Base-by-base conservation (phyloP, 2,797 vertebrate species). In the Sebastiscus tertius region DNA sequence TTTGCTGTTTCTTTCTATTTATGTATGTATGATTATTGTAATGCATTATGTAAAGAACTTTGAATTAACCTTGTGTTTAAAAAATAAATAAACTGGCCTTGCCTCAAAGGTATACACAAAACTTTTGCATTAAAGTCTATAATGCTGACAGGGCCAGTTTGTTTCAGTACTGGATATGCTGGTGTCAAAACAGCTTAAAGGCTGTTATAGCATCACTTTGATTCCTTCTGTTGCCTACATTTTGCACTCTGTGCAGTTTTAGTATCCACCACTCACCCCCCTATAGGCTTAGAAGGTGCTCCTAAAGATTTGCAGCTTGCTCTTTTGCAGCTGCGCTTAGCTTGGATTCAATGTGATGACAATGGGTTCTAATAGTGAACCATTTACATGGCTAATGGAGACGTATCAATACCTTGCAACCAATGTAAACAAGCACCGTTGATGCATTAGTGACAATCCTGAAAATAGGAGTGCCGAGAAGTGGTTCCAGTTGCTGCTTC, bases 151-250 rank as follows among this genome's bases (percentile, higher is more conserved):
- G 71, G 10, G n/a, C 14, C 42, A 14, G 13, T 63, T 63, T 49
- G 39, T 55, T 61, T 74, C 49, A 64, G 22, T 36, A 9, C 31
- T 39, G 16, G 31, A 31, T 36, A 6, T 26, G 70, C 29, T 34
- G 42, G 42, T 63, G 49, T 73, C 59, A 63, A 24, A 73, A 73
- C 42, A 36, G 60, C 71, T 73, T 42, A 54, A 54, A 63, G 42
- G 60, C 60, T 55, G 33, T 63, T 26, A 16, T 8, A n/a, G 31
- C 60, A 36, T 73, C 31, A 73, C 60, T 73, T 75, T 75, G 61
- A 75, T 56, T 75, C 42, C 6, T 16, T 56, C 22, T 27, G 24
- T 29, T 56, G n/a, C 27, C 27, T 62, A 8, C 39, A 61, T 72
- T 72, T 72, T 72, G 59, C 58, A 62, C 58, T 22, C 27, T 20